Base-by-base conservation (phyloP, 2,888 invertebrate species). In the Elgonia sp. region DNA sequence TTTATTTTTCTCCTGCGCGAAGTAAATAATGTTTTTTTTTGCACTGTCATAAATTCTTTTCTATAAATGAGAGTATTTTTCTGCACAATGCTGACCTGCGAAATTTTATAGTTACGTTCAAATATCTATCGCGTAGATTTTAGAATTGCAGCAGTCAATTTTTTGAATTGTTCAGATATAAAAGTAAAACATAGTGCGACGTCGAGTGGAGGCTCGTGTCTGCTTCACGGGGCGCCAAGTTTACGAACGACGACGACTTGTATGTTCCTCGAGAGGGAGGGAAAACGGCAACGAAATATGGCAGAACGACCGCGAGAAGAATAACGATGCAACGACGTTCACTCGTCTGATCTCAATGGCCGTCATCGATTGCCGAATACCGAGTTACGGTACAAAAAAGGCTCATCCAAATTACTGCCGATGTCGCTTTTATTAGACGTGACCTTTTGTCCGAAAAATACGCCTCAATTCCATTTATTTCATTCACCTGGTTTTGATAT, bases 151-250 rank as follows among this genome's bases (percentile, higher is more conserved):
- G 75, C 81, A 85, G 85, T 86, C 85, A 76, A 76, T 87, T 89
- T 84, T 85, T 87, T 46, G 83, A 86, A 72, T 84, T 65, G 79
- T 37, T 73, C 69, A 70, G 57, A 79, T 85, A 80, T 86, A 86
- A 86, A 88, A 89, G 73, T 88, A 82, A 86, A 88, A 87, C 89
- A 86, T 89, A 84, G 79, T 89, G 86, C 88, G 89, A 86, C 73
- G 89, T 88, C 89, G 90, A 90, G 89, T 89, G 84, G 87, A 87
- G 90, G 91, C 90, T 87, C 90, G 91, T 92, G 91, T 91, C 88
- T 81, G 89, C 91, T 87, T 90, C 88, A 85, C 85, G 90, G 92
- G 90, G 91, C 89, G 91, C 89, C 91, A 89, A 84, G 87, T 90
- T 83, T 88, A 89, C 87, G 87, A 80, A 86, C 87, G 90, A 84